Base-by-base conservation (phyloP, 2,888 invertebrate genomes). In the Mimachlamys varia region DNA sequence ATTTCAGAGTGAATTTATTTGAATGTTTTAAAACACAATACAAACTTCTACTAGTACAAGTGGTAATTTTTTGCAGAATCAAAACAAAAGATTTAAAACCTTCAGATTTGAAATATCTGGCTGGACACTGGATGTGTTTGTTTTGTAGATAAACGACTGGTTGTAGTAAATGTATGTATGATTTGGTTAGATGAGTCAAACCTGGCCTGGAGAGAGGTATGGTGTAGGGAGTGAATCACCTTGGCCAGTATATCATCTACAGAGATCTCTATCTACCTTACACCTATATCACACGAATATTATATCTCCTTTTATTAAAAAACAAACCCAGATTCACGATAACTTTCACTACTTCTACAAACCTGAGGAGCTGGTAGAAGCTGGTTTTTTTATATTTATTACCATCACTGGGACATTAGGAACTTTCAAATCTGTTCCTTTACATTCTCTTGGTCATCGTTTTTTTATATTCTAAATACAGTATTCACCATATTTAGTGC, bases 131-230 rank as follows among this genome's bases (percentile, higher is more conserved):
- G 19, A 15, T 44, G 44, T 5, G 7, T 44, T 44, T 44, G 44
- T 44, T 44, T 44, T 44, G 44, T 3, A 7, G 7, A 27, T 76
- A 27, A 27, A n/a, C n/a, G 62, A 44, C 44, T 44, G 44, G 44
- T 44, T 44, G 44, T 44, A 7, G 76, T 76, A 76, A 76, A 27
- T 76, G 27, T 76, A 76, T 76, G 76, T 76, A 76, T 76, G 76
- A 33, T 76, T 76, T 33, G 27, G 76, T 15, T 33, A 0, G 76
- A 76, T 76, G 76, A 76, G 76, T 76, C 76, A 76, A 76, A 33
- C 33, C 7, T 76, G 27, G 76, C 76, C 76, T 76, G 33, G 33
- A 76, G 76, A 76, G 76, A 13, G 3, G 44, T 76, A 27, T 33
- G 27, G 33, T 76, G 76, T 33, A 33, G 5, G 12, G 17, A 27